Evolutionary conservation across 2,113 vertebrate species (phyloP).

Genomic region (Mormoops blainvillei): DNA sequence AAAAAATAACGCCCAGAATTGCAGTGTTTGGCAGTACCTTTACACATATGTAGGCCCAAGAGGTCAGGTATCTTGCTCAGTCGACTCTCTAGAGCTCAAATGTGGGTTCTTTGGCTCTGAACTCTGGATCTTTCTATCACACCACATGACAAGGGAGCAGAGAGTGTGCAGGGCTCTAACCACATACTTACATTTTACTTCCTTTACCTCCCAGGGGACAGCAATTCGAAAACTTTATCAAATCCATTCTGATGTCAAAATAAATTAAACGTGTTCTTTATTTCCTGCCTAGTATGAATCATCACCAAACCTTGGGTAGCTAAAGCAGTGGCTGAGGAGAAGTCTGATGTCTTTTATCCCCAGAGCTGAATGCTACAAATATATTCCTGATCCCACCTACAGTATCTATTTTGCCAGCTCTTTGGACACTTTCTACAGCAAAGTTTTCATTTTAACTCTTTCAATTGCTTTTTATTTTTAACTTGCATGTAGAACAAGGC

Average conservation of each 20-base stretch:
- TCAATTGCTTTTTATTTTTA: background rate
- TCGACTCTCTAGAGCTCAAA: background rate
- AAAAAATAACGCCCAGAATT: background rate
- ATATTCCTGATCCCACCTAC: background rate
- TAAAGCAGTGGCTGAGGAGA: background rate
- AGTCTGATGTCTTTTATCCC: slow-evolving; percentile 22
- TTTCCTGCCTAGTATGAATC: background rate
- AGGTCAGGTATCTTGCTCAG: background rate
- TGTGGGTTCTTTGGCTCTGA: background rate
- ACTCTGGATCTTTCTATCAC: background rate
- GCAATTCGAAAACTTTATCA: background rate
- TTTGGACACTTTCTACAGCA: background rate
- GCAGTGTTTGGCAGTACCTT: background rate
- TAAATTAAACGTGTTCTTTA: slow-evolving; percentile 32
- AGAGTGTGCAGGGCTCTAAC: background rate
- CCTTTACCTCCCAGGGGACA: background rate
- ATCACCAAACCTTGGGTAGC: background rate
- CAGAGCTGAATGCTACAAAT: background rate
- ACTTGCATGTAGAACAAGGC: background rate
- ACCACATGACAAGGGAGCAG: background rate
- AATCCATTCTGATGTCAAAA: background rate
- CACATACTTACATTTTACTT: background rate
- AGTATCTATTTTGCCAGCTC: background rate
- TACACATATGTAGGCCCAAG: background rate
- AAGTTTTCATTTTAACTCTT: background rate